Conservation (phyloP, 2,888 invertebrate genomes). For the Byasa hedistus region DNA sequence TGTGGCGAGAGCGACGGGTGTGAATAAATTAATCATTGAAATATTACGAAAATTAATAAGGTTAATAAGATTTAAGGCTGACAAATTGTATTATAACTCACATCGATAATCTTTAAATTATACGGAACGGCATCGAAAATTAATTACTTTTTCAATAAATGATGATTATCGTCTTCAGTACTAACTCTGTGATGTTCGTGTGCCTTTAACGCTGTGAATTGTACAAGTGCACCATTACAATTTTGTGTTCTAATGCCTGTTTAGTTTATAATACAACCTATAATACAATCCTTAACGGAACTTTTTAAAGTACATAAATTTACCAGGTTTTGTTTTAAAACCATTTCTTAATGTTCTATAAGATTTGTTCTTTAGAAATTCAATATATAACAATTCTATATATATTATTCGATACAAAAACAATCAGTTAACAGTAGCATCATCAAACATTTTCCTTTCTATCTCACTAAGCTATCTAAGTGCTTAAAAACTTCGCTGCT, state of each 20-base stretch:
- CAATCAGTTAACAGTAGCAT: background rate
- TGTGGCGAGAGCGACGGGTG: constrained; percentile 1
- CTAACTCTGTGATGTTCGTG: background rate
- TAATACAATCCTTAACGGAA: too few species aligned
- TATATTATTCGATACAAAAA: too few species aligned
- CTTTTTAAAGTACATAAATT: too few species aligned
- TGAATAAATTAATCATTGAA: background rate
- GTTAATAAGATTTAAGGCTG: background rate
- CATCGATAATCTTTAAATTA: background rate
- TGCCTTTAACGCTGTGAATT: too few species aligned
- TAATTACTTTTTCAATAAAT: background rate
- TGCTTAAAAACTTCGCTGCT: constrained; percentile 9
- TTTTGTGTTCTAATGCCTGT: too few species aligned
- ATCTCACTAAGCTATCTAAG: constrained; percentile 3
- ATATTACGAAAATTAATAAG: background rate
- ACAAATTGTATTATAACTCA: background rate
- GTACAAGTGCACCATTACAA: too few species aligned
- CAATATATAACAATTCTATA: too few species aligned
- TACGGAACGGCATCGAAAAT: too few species aligned
- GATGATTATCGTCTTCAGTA: background rate
- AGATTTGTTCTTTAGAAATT: too few species aligned
- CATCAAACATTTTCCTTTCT: constrained; percentile 1
- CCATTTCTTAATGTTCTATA: too few species aligned
- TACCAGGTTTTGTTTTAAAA: too few species aligned
- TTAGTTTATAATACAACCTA: too few species aligned